These are phyloP conservation scores for Mugil cephalus DNA, from an alignment of 2,113 vertebrate genomes.

Conservation along the genomic window DNA sequence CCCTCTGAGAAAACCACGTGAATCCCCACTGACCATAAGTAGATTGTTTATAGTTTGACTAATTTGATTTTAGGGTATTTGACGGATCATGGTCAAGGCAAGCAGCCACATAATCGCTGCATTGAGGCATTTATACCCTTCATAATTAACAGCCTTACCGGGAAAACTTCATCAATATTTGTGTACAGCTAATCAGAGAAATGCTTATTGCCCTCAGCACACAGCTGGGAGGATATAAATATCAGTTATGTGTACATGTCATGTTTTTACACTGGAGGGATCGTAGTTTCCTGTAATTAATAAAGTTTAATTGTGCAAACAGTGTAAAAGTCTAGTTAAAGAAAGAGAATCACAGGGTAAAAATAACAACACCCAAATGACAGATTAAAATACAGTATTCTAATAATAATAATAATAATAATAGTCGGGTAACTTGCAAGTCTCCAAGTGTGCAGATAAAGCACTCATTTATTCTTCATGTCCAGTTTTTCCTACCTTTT, in stretches of 20 bases:
- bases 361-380: slow-evolving; percentile 16
- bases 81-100: slow-evolving; percentile 54
- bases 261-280: slow-evolving; percentile 51
- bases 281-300: slow-evolving; percentile 72
- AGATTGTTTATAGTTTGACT: slow-evolving; percentile 78
- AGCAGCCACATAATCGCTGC: slow-evolving; percentile 57
- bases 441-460: neutral
- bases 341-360: slow-evolving; percentile 14
- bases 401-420: slow-evolving; percentile 25
- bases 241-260: slow-evolving; percentile 52
- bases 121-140: slow-evolving; percentile 59
- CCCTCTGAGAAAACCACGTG: slow-evolving; percentile 45
- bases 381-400: slow-evolving; percentile 15
- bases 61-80: slow-evolving; percentile 76
- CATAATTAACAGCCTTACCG: slow-evolving; percentile 60
- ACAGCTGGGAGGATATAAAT: slow-evolving; percentile 52
- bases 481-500: slow-evolving; percentile 33
- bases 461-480: slow-evolving; percentile 25
- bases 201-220: slow-evolving; percentile 48
- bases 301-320: slow-evolving; percentile 50
- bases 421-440: slow-evolving; percentile 8
- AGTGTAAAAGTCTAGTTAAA: slow-evolving; percentile 33
- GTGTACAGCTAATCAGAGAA: slow-evolving; percentile 52
- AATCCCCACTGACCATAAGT: slow-evolving; percentile 75
- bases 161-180: slow-evolving; percentile 56